Evolutionary conservation across 1,140 invertebrate species (phyloP).

Genomic region (Drosophila grimshawi): DNA sequence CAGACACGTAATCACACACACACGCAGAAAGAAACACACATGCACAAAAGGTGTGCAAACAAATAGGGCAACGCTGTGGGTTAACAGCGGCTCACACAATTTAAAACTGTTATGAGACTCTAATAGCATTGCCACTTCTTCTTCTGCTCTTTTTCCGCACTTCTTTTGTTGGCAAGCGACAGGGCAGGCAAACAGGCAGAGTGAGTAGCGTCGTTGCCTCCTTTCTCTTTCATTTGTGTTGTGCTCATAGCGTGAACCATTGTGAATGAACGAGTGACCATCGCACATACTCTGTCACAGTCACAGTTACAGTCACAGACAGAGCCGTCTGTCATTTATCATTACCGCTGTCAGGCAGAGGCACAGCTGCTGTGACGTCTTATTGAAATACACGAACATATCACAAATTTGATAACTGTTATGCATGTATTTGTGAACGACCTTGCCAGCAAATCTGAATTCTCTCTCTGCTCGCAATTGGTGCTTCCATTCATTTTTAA

Average conservation of each 20-base stretch:
- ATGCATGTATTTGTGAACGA: conserved; percentile 50
- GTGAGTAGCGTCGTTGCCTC: neutral
- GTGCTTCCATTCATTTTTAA: conserved; percentile 43
- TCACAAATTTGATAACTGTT: conserved; percentile 34
- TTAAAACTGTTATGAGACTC: conserved; percentile 30
- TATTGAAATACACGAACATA: conserved; percentile 23
- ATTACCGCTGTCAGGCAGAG: conserved; percentile 24
- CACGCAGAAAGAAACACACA: neutral
- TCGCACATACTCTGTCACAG: neutral
- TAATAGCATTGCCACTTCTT: conserved; percentile 33
- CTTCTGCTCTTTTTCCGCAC: conserved; percentile 5
- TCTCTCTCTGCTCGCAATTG: conserved; percentile 41
- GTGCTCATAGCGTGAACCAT: conserved; percentile 27
- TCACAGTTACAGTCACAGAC: conserved; percentile 4
- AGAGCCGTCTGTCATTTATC: conserved; percentile 35
- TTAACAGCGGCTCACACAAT: conserved; percentile 26
- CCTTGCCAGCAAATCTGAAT: conserved; percentile 51
- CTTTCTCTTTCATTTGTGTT: conserved; percentile 18
- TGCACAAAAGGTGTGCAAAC: conserved; percentile 21
- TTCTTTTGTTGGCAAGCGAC: conserved; percentile 25
- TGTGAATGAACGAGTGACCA: conserved; percentile 29
- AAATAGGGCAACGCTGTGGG: conserved; percentile 21
- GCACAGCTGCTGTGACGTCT: conserved; percentile 18
- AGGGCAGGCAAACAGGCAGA: neutral
- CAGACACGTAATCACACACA: neutral